Base-by-base conservation (phyloP, 2,113 vertebrate genomes). In the Vidua macroura region DNA sequence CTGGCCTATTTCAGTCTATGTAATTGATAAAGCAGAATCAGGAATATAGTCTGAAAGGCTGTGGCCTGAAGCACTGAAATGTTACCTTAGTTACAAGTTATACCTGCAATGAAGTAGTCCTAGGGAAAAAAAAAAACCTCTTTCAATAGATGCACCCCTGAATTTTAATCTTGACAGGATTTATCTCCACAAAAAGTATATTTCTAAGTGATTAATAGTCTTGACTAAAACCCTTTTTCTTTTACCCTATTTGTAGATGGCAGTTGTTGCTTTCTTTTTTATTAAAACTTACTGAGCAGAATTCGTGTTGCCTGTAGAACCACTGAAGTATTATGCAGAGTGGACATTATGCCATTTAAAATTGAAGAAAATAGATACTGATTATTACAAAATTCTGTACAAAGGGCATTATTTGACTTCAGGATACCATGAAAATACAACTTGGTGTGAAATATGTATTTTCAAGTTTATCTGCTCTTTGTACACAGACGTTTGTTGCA, bases 11-110 rank as follows among this genome's bases (percentile, higher is more conserved):
- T 76, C 83, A 86, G 77, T 85, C 83, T 87, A 14, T 51, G 8
- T 56, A n/a, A 84, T 86, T 82, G 77, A 44, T 41, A 86, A 93
- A 93, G 79, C 88, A 83, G 75, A 90, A 95, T 94, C 89, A 78
- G 91, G 86, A 92, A 73, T 64, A 51, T 31, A 72, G 82, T 53
- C 82, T 92, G 90, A 82, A 91, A 55, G 74, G 85, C 86, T 73
- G 64, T 41, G 53, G 91, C 91, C 90, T 64, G 33, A 95, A 95
- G 90, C 94, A 94, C 95, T 94, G 95, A 96, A 88, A 60, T 64
- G 31, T 76, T 89, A 58, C 21, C 30, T 68, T 75, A 83, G 64
- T 77, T 92, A 53, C 4, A 19, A 74, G 37, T 78, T 94, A 56
- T 14, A 76, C 75, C 64, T 88, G 79, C 79, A 86, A 6, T 91